Evolutionary conservation across 2,888 invertebrate genomes (phyloP).

Genomic region (Ceramica pisi): DNA sequence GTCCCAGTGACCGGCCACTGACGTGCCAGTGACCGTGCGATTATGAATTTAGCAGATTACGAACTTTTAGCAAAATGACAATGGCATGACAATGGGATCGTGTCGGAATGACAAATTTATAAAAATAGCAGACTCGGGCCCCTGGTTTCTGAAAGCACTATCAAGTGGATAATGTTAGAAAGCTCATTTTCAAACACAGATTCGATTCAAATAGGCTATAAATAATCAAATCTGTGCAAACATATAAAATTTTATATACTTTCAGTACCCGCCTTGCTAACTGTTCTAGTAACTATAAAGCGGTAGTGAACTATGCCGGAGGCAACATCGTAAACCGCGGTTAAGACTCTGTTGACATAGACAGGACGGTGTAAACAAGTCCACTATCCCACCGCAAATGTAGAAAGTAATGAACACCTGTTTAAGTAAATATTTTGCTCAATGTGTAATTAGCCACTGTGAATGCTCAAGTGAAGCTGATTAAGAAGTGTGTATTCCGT

Average conservation of each 20-base stretch:
- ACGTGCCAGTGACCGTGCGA: too few relatives aligned
- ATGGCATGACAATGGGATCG: too few relatives aligned
- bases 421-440: conserved; percentile 34
- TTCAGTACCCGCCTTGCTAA: not conserved
- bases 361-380: conserved; percentile 63
- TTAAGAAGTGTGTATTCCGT: too few relatives aligned
- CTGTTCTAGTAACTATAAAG: too few relatives aligned
- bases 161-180: not conserved
- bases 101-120: too few relatives aligned
- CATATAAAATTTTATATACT: conserved; percentile 3
- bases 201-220: conserved; percentile 9
- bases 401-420: conserved; percentile 52
- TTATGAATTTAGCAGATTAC: too few relatives aligned
- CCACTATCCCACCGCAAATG: conserved; percentile 45
- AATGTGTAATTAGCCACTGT: conserved; percentile 15
- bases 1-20: too few relatives aligned
- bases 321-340: conserved; percentile 37
- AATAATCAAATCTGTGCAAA: not conserved
- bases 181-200: not conserved
- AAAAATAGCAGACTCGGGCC: too few relatives aligned
- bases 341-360: conserved; percentile 63
- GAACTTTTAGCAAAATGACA: too few relatives aligned
- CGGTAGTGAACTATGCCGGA: conserved; percentile 20
- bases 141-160: not conserved
- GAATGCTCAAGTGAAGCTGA: conserved; percentile 3